Evolutionary conservation across 2,888 invertebrate species (phyloP).

Genomic region (Cheilosia soror): DNA sequence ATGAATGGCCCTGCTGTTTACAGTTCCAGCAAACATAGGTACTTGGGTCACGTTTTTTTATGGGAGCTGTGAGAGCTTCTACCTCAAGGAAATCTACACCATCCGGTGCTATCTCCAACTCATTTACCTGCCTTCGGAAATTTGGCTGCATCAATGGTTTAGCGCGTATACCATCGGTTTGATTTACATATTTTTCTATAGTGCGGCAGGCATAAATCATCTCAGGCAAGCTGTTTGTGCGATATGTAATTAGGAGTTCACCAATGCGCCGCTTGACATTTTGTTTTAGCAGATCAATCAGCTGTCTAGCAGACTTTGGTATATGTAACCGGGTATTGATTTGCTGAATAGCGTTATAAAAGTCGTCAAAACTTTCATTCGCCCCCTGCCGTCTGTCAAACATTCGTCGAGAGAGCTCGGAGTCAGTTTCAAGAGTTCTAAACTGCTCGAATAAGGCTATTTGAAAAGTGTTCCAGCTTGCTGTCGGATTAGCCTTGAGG

Average conservation of each 20-base stretch:
- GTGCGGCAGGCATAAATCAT: not conserved
- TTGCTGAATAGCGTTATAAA: not conserved
- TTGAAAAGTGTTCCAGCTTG: not conserved
- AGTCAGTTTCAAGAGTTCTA: slow-evolving; percentile 3
- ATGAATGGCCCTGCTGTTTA: not conserved
- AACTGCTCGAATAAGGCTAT: slow-evolving; percentile 6
- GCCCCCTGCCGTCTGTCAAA: not conserved
- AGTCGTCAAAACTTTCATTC: slow-evolving; percentile 9
- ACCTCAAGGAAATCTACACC: not conserved
- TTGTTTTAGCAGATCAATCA: not conserved
- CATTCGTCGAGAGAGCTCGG: not conserved
- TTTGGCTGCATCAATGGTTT: not conserved
- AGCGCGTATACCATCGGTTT: not conserved
- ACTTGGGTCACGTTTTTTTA: not conserved
- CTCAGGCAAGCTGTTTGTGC: not conserved
- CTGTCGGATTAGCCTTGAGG: not conserved
- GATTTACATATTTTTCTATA: not conserved
- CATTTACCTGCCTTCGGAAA: not conserved
- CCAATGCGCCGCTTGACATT: not conserved
- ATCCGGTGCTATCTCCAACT: not conserved
- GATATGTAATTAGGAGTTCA: not conserved
- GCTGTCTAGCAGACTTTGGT: not conserved
- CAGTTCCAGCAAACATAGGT: slow-evolving; percentile 7
- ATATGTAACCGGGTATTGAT: not conserved
- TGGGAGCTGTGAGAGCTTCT: not conserved